A percentile compares a stretch with the other conserved stretches of the same genome.
These are phyloP conservation scores for Chionoecetes opilio DNA, from an alignment of 1,140 invertebrate species.

Conservation along the genomic window DNA sequence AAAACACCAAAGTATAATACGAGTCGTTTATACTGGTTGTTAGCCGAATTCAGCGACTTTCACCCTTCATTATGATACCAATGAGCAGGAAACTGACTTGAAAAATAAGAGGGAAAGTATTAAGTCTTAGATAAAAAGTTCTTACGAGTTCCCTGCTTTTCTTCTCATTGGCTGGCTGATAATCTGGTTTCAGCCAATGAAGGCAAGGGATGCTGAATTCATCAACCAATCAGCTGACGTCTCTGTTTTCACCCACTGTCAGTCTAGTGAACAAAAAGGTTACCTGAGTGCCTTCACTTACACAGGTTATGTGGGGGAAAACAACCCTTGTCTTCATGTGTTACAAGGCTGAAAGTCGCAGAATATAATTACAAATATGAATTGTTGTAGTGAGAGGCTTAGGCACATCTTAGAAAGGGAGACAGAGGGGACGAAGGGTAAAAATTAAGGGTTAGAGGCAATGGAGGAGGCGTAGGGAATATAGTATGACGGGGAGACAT, in stretches of 20 bases:
- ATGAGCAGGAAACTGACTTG: not conserved
- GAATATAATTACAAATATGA: conserved; percentile 66
- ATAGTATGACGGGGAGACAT: not conserved
- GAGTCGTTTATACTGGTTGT: conserved; percentile 69
- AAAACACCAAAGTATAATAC: conserved; percentile 77
- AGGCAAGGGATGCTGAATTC: not conserved
- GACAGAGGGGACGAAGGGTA: not conserved
- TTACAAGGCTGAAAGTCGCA: conserved; percentile 69
- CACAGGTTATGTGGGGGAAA: conserved; percentile 43
- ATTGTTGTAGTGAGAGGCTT: conserved; percentile 69
- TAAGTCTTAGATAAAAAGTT: not conserved
- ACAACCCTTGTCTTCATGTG: not conserved
- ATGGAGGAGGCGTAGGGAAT: not conserved
- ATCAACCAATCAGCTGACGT: not conserved
- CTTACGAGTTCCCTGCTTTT: not conserved
- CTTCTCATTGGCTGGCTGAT: not conserved
- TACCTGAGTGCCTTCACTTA: conserved; percentile 54
- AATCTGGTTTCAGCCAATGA: not conserved
- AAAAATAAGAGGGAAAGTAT: not conserved
- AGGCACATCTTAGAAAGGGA: conserved; percentile 76
- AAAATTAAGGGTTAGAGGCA: not conserved
- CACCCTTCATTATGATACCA: conserved; percentile 44
- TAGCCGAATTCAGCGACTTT: conserved; percentile 65
- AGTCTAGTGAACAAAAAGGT: not conserved
- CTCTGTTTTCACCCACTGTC: not conserved